Base-by-base conservation (phyloP, 2,113 vertebrate species). In the Brienomyrus longianalis region DNA sequence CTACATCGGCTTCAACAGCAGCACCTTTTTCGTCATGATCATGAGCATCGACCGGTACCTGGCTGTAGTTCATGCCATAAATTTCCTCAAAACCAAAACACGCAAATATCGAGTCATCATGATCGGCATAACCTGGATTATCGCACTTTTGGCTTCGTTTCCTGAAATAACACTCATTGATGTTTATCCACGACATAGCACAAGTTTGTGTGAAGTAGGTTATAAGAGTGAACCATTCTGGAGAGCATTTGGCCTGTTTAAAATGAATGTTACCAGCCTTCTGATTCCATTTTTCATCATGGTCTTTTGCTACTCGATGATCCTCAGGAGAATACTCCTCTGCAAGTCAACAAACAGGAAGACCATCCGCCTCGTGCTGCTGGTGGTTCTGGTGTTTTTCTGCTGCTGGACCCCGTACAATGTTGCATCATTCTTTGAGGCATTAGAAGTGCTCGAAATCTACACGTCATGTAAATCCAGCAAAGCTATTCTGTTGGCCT, bases 31-130 rank as follows among this genome's bases (percentile, higher is more conserved):
- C 90, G 92, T 98, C 88, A 96, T 96, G 54, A 74, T 97, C 91
- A 97, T 98, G 96, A 98, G 97, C 1, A 86, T 97, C 45, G 95
- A 97, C 90, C 94, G 97, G 15, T 98, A 98, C 90, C 21, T 97
- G 91, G 95, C 94, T 0, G 97, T 99, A 5, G 97, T 97, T 48
- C 94, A 94, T 35, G 3, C 92, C 97, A 74, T 97, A 95, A 0
- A 97, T 84, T 96, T 97, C 0, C 48, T 97, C 47, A 97, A 92
- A 92, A 94, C 94, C 56, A 93, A 97, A 80, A 96, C 96, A 0
- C 94, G 94, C 8, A 90, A 90, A 4, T 95, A 96, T 0, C 96
- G 97, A 39, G 85, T 95, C 56, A 83, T 95, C 0, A 94, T 96
- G 9, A 97, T 97, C 0, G 0, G 1, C 0, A 2, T 95, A 39